Evolutionary conservation across 2,113 vertebrate genomes (phyloP).

Genomic region (Harpagus bidentatus): DNA sequence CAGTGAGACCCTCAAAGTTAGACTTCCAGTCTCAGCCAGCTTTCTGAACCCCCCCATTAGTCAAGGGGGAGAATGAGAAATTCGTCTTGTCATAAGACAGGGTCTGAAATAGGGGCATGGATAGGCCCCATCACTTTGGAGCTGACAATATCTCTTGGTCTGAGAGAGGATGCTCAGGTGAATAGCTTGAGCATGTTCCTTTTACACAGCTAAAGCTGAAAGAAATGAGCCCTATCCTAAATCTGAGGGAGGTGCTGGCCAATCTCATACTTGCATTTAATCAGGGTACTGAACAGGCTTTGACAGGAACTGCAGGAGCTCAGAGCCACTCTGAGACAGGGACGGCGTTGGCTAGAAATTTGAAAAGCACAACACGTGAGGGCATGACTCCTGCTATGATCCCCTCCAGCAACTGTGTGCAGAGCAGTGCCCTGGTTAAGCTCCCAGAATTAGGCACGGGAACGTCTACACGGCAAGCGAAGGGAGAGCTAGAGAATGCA

Average conservation of each 20-base stretch:
- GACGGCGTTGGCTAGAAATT: not conserved
- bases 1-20: not conserved
- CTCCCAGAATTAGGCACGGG: not conserved
- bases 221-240: not conserved
- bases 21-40: not conserved
- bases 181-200: not conserved
- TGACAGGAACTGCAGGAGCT: not conserved
- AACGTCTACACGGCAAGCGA: not conserved
- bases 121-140: not conserved
- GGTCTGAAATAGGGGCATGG: not conserved
- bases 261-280: not conserved
- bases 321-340: not conserved
- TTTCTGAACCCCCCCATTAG: not conserved
- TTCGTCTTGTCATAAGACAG: not conserved
- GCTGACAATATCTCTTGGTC: not conserved
- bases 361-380: constrained; percentile 13
- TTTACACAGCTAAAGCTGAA: not conserved
- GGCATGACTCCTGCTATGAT: constrained; percentile 9
- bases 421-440: not conserved
- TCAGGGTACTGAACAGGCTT: not conserved
- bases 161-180: not conserved
- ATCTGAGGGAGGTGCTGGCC: not conserved
- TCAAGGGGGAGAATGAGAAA: not conserved
- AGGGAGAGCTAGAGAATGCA: constrained; percentile 17
- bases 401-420: not conserved